A percentile compares a stretch with the other conserved stretches of the same genome.
phyloP scores from a whole-genome alignment of 2,888 invertebrate species.

The Athripsodes cinereus region DNA sequence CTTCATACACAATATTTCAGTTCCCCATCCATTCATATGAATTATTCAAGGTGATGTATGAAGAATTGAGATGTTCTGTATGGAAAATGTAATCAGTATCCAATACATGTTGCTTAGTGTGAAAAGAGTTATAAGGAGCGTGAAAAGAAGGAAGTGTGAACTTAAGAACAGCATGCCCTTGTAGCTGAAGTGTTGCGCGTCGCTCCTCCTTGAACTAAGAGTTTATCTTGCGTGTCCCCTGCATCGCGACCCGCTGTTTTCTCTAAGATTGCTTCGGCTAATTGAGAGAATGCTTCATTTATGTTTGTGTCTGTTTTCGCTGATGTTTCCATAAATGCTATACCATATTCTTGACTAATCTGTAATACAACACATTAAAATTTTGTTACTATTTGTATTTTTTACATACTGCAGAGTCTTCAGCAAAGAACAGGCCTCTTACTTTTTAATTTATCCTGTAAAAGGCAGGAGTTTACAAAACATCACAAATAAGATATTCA shows the following conservation, averaged over 20 bases:
- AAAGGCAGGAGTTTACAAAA: too few species aligned
- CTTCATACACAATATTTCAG: too few species aligned
- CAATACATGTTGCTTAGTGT: too few species aligned
- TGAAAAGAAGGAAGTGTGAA: neutral
- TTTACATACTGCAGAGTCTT: too few species aligned
- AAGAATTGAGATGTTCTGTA: too few species aligned
- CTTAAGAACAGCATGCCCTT: conserved; percentile 46
- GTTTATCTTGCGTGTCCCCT: conserved; percentile 65
- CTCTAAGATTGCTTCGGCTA: conserved; percentile 91
- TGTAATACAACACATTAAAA: conserved; percentile 35
- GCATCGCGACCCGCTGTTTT: conserved; percentile 81
- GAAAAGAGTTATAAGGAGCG: too few species aligned
- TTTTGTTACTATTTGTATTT: neutral
- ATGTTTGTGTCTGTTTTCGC: conserved; percentile 97
- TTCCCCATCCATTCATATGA: too few species aligned
- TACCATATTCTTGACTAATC: conserved; percentile 94
- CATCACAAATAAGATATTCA: too few species aligned
- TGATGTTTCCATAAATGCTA: conserved; percentile 96
- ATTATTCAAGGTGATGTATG: too few species aligned
- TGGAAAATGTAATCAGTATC: too few species aligned
- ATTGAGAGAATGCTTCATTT: conserved; percentile 89
- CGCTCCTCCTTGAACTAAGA: conserved; percentile 68
- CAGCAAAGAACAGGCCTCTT: too few species aligned
- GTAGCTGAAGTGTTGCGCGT: conserved; percentile 55
- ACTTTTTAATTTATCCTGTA: too few species aligned